phyloP scores from a whole-genome alignment of 1,140 invertebrate genomes.

The Pogonomyrmex barbatus region DNA sequence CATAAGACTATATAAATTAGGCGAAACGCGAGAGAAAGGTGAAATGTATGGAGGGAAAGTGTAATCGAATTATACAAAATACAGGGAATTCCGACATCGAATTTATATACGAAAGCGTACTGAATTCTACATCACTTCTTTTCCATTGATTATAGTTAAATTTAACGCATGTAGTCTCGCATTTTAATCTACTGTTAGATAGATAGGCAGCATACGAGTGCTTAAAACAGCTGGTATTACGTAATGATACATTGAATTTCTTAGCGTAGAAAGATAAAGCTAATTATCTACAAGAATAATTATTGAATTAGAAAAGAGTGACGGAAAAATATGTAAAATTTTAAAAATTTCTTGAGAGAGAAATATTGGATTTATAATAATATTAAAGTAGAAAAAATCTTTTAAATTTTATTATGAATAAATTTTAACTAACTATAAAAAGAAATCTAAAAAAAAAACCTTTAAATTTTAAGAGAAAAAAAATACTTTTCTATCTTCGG shows the following conservation, averaged over 20 bases:
- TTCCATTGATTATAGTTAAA: not conserved
- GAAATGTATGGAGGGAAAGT: slow-evolving; percentile 34
- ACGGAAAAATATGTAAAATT: too few relatives aligned
- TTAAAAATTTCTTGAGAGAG: too few relatives aligned
- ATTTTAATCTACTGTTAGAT: not conserved
- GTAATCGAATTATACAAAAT: slow-evolving; percentile 22
- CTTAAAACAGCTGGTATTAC: not conserved
- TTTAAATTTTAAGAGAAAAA: too few relatives aligned
- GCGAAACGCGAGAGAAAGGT: slow-evolving; percentile 30
- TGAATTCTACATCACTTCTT: not conserved
- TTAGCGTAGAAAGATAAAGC: not conserved
- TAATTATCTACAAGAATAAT: too few relatives aligned
- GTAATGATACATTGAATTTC: not conserved
- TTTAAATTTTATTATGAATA: too few relatives aligned
- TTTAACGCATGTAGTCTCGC: not conserved
- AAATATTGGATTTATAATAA: too few relatives aligned
- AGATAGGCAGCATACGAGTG: not conserved
- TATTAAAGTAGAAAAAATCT: too few relatives aligned
- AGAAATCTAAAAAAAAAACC: too few relatives aligned
- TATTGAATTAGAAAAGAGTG: too few relatives aligned
- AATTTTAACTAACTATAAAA: too few relatives aligned
- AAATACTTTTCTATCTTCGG: too few relatives aligned
- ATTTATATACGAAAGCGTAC: not conserved
- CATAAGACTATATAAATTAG: slow-evolving; percentile 28
- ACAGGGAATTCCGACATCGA: not conserved